phyloP scores from a whole-genome alignment of 2,888 invertebrate species.

The Ormyrus labotus region DNA sequence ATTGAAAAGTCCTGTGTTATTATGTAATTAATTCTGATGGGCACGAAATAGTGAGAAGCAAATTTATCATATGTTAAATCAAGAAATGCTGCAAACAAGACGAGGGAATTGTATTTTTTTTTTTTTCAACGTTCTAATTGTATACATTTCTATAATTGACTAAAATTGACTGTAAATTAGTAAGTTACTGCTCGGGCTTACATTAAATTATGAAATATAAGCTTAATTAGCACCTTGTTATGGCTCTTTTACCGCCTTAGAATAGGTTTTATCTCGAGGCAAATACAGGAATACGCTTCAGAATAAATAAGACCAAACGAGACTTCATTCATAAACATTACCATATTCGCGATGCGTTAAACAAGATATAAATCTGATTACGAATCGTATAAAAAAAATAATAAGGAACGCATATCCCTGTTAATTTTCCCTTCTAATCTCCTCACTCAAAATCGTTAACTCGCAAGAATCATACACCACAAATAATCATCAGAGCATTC shows the following conservation, averaged over 20 bases:
- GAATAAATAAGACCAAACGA: no score
- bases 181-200: background rate
- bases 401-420: background rate
- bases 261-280: background rate
- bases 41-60: no score
- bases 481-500: no score
- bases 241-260: background rate
- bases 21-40: no score
- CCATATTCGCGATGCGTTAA: no score
- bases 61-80: no score
- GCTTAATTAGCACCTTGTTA: slow-evolving; percentile 22
- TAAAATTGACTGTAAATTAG: slow-evolving; percentile 5
- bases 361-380: background rate
- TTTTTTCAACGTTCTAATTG: background rate
- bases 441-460: no score
- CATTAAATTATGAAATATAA: slow-evolving; percentile 29
- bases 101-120: background rate
- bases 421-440: no score
- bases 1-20: no score
- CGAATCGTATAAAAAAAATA: background rate
- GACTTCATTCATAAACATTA: no score
- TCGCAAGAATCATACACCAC: no score
- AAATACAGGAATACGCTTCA: background rate
- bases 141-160: slow-evolving; percentile 15
- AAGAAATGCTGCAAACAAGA: no score